Conservation (phyloP, 2,888 invertebrate species). For the Melangyna quadrimaculata region DNA sequence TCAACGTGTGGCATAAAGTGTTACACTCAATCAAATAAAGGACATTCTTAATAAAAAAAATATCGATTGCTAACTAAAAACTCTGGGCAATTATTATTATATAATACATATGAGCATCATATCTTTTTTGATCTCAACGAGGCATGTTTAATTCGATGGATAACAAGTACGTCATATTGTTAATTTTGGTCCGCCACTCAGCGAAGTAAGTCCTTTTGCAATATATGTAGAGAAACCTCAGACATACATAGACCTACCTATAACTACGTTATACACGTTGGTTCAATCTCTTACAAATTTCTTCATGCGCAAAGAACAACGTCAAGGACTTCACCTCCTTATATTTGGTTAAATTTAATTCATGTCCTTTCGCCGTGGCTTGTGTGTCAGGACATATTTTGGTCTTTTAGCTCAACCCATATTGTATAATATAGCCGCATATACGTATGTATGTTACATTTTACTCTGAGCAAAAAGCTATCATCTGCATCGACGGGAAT, state of each 20-base stretch:
- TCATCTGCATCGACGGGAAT: slow-evolving; percentile 60
- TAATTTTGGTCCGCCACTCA: slow-evolving; percentile 50
- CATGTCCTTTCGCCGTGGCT: slow-evolving; percentile 49
- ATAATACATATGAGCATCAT: slow-evolving; percentile 9
- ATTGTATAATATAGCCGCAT: not conserved
- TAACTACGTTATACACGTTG: not conserved
- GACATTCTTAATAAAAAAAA: slow-evolving; percentile 45
- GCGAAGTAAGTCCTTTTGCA: slow-evolving; percentile 8
- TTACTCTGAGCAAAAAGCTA: not conserved
- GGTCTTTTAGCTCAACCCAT: not conserved
- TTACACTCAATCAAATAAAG: slow-evolving; percentile 56
- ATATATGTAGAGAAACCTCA: slow-evolving; percentile 13
- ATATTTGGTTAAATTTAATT: slow-evolving; percentile 69
- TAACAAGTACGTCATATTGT: slow-evolving; percentile 39
- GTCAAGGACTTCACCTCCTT: slow-evolving; percentile 38
- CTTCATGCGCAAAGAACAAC: slow-evolving; percentile 67
- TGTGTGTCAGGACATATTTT: slow-evolving; percentile 42
- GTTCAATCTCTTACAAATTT: slow-evolving; percentile 49
- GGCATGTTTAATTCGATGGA: slow-evolving; percentile 63
- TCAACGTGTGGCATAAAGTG: not conserved
- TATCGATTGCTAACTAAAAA: slow-evolving; percentile 34
- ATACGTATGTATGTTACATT: not conserved
- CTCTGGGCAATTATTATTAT: slow-evolving; percentile 19
- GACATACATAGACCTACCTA: not conserved
- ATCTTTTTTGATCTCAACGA: slow-evolving; percentile 67